Base-by-base conservation (phyloP, 2,797 vertebrate species). In the Chanos chanos region DNA sequence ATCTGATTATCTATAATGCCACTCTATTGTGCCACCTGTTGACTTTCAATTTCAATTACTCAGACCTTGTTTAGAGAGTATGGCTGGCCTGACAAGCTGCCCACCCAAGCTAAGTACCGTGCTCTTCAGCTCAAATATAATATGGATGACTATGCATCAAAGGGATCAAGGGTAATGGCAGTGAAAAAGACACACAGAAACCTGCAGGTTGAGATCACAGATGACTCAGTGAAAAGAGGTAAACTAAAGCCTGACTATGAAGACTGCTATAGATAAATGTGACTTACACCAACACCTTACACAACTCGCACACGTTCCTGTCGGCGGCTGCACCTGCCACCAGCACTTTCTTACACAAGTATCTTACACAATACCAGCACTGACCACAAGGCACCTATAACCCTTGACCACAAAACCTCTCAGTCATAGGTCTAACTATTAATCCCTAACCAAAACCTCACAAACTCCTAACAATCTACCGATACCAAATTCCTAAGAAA, bases 81-180 rank as follows among this genome's bases (percentile, higher is more conserved):
- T 2, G 82, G 89, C 40, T 94, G 92, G 94, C 82, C 87, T 0
- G 77, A 67, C 37, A 89, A 87, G 76, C 19, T 77, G 19, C 51
- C 79, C 51, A 34, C 85, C 69, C n/a, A 34, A 33, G 86, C 80
- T 0, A 58, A 1, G 0, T 98, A 93, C 79, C 88, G 92, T 28
- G 67, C 45, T n/a, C 49, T 80, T 66, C 95, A 96, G 77, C 76
- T 90, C 62, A 59, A 66, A 25, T 89, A 92, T 58, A 85, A 80
- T 53, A 88, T 96, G 76, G 89, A 91, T 1, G 81, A 83, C 66
- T 97, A 93, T 56, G 77, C 84, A 22, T 96, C 90, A 0, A 80
- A 72, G 22, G 85, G 89, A 50, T 82, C 90, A 7, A 71, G 70
- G 10, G 60, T 89, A 2, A 70, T 70, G 2, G 63, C 84, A 7